Evolutionary conservation across 2,888 invertebrate species (phyloP), one percentile per base, ranked within the genome.

Genomic region (Erebia ligea): DNA sequence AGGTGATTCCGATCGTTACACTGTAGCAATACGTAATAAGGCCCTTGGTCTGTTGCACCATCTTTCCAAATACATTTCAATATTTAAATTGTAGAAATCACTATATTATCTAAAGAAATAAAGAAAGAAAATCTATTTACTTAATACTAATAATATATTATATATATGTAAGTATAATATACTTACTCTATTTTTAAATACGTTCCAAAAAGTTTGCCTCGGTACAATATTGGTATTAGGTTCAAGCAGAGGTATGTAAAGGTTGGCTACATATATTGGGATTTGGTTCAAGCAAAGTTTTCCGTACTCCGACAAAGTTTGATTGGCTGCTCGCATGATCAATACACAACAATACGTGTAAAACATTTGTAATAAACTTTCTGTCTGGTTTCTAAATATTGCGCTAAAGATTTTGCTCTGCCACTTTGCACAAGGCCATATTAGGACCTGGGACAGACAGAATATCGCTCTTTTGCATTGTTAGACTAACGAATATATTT

Each of bases 331-430:
- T 34, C 8, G 57, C 15, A 34, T 34, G 57, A 25, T 58, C 25
- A 25, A 25, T 57, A 13, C 15, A 15, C 25, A 8, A 57, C 57
- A 57, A 58, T 34, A 58, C 13, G 45, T 13, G 45, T 11, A 13
- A 58, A 58, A 34, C 15, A n/a, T 54, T 54, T 52, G 57, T 15
- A 34, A 57, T 25, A 52, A 52, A 52, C 52, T 52, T 52, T 17
- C 25, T 15, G 25, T 57, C 25, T 57, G 57, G 57, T 57, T 34
- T 57, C 9, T 17, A 54, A 54, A 54, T 54, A 54, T 54, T 54
- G 54, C 19, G 54, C 54, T 52, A 17, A 17, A 52, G 52, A 17
- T 17, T 52, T 52, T 17, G 9, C 17, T 52, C 9, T 17, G 17
- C 52, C 52, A 10, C 52, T 17, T 52, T 54, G 54, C 52, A 17